phyloP scores from a whole-genome alignment of 2,797 vertebrate species.

The Phylloscopus collybita region DNA sequence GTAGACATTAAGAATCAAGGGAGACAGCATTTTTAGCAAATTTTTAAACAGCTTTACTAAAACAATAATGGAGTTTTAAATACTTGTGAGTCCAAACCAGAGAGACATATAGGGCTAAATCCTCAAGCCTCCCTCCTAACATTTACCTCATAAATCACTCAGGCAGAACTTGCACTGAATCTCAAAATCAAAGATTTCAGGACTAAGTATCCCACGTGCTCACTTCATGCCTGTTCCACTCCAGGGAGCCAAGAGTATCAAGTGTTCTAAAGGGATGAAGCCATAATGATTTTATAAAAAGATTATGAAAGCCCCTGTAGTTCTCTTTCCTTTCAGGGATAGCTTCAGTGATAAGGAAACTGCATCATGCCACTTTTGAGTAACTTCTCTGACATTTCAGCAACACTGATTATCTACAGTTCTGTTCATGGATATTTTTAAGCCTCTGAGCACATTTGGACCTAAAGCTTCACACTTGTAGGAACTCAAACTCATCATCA shows the following conservation, averaged over 20 bases:
- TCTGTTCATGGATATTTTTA: slow-evolving; percentile 51
- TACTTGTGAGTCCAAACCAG: slow-evolving; percentile 21
- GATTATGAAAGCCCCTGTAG: slow-evolving; percentile 15
- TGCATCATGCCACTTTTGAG: slow-evolving; percentile 23
- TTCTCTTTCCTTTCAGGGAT: slow-evolving; percentile 18
- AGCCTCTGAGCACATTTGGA: slow-evolving; percentile 31
- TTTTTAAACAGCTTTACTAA: slow-evolving; percentile 42
- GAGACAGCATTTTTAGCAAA: slow-evolving; percentile 54
- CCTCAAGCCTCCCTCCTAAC: background rate
- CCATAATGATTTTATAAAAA: slow-evolving; percentile 44
- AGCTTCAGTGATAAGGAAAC: slow-evolving; percentile 43
- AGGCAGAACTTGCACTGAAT: background rate
- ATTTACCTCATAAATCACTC: background rate
- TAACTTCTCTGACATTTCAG: slow-evolving; percentile 57
- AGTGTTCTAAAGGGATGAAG: slow-evolving; percentile 29
- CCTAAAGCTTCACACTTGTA: background rate
- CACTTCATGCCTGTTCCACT: background rate
- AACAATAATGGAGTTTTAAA: slow-evolving; percentile 37
- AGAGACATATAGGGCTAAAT: background rate
- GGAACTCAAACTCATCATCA: background rate
- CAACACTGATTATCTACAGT: slow-evolving; percentile 33
- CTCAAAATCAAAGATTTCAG: slow-evolving; percentile 29
- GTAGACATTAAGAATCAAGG: slow-evolving; percentile 70
- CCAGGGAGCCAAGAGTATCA: slow-evolving; percentile 4
- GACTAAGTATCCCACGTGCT: background rate